A percentile compares a stretch with the other conserved stretches of the same genome.
These are phyloP conservation scores for Cephus cinctus DNA, from an alignment of 1,140 invertebrate species.

Conservation along the genomic window DNA sequence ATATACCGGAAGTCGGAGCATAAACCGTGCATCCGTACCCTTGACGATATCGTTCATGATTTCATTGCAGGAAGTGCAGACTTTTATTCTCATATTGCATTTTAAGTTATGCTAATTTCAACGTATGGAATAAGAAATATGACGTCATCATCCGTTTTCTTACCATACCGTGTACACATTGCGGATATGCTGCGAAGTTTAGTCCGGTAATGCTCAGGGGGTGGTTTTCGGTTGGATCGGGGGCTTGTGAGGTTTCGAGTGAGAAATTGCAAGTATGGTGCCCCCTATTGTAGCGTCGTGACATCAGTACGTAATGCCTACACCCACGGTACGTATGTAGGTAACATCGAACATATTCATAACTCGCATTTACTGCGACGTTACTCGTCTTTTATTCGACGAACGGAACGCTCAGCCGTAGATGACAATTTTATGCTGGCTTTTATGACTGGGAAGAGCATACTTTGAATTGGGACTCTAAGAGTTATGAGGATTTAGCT, in stretches of 20 bases:
- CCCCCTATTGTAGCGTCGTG: too few relatives aligned
- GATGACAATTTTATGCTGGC: slow-evolving; percentile 47
- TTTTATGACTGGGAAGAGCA: slow-evolving; percentile 46
- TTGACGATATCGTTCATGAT: slow-evolving; percentile 29
- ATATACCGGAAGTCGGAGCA: neutral
- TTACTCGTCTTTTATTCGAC: slow-evolving; percentile 39
- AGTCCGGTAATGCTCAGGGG: too few relatives aligned
- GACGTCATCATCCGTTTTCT: too few relatives aligned
- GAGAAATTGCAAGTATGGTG: too few relatives aligned
- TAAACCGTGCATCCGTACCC: slow-evolving; percentile 14
- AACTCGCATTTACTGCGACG: slow-evolving; percentile 39
- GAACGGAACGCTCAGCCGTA: slow-evolving; percentile 23
- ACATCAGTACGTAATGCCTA: too few relatives aligned
- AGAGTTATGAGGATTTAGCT: slow-evolving; percentile 33
- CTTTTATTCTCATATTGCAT: slow-evolving; percentile 37
- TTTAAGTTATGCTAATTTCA: slow-evolving; percentile 49
- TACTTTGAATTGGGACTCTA: slow-evolving; percentile 39
- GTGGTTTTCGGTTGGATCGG: too few relatives aligned
- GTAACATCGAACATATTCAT: slow-evolving; percentile 50
- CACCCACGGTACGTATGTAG: too few relatives aligned
- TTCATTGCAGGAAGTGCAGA: slow-evolving; percentile 28
- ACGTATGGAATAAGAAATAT: too few relatives aligned
- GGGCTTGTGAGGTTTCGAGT: too few relatives aligned
- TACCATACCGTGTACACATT: too few relatives aligned
- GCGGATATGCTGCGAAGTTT: too few relatives aligned